phyloP scores from a whole-genome alignment of 2,113 vertebrate species.

The Tychaedon coryphoeus region DNA sequence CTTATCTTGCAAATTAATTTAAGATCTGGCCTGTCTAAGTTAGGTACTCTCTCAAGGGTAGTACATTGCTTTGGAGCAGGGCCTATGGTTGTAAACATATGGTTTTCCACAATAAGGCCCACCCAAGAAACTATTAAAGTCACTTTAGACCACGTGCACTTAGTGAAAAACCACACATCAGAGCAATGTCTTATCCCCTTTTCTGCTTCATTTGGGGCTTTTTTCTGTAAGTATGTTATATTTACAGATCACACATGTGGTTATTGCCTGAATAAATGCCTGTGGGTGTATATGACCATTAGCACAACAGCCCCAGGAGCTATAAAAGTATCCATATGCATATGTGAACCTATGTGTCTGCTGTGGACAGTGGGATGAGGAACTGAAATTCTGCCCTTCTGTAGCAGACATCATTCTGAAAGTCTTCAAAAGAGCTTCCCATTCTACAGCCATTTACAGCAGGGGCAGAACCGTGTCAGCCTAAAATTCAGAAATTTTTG shows the following conservation, averaged over 20 bases:
- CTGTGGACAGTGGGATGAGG: not conserved
- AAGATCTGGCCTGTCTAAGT: not conserved
- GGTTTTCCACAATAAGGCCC: not conserved
- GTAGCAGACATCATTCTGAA: not conserved
- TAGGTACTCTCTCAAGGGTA: not conserved
- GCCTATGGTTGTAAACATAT: not conserved
- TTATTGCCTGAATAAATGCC: not conserved
- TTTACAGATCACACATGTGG: not conserved
- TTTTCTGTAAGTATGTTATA: not conserved
- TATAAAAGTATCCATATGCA: not conserved
- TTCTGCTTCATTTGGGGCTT: not conserved
- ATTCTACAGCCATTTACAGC: not conserved
- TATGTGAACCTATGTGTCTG: not conserved
- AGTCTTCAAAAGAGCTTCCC: not conserved
- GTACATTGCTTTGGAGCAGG: not conserved
- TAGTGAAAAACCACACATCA: not conserved
- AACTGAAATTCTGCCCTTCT: not conserved
- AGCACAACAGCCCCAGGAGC: not conserved
- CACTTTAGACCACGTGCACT: not conserved
- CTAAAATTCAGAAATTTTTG: not conserved
- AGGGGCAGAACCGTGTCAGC: accelerated
- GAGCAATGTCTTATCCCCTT: not conserved
- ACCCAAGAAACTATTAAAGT: not conserved
- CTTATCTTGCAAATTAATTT: not conserved
- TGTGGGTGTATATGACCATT: not conserved